Evolutionary conservation across 1,140 invertebrate species (phyloP).

Genomic region (Metopolophium dirhodum): DNA sequence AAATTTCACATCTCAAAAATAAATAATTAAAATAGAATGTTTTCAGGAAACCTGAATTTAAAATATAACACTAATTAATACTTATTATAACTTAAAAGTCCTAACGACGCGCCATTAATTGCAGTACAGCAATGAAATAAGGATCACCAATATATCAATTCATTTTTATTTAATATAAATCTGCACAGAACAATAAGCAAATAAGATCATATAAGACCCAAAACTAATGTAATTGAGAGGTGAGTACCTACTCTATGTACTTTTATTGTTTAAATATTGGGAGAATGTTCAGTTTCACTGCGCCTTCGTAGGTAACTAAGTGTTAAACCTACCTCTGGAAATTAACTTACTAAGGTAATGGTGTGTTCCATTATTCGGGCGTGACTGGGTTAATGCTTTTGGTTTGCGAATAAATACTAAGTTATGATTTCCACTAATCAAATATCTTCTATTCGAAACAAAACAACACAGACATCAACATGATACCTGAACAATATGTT

Average conservation of each 20-base stretch:
- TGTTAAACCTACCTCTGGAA: neutral
- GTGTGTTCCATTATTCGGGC: neutral
- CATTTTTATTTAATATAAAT: too few species aligned
- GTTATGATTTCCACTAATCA: neutral
- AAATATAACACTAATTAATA: neutral
- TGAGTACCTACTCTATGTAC: neutral
- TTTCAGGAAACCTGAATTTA: neutral
- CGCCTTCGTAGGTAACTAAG: neutral
- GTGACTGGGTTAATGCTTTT: neutral
- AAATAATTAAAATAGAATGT: neutral
- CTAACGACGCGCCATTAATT: neutral
- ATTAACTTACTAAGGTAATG: neutral
- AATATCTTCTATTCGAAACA: neutral
- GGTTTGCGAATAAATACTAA: neutral
- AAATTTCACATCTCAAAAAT: neutral
- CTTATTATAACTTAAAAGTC: too few species aligned
- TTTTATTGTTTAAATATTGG: neutral
- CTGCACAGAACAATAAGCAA: neutral
- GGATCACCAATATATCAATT: too few species aligned
- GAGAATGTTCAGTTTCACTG: neutral
- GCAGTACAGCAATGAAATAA: neutral
- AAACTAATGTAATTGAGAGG: neutral
- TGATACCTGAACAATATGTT: neutral
- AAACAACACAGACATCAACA: neutral
- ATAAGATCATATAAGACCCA: neutral